A percentile compares a stretch with the other conserved stretches of the same genome.
These are phyloP conservation scores for Neosilurus hyrtlii DNA, from an alignment of 2,797 vertebrate genomes.

Conservation along the genomic window DNA sequence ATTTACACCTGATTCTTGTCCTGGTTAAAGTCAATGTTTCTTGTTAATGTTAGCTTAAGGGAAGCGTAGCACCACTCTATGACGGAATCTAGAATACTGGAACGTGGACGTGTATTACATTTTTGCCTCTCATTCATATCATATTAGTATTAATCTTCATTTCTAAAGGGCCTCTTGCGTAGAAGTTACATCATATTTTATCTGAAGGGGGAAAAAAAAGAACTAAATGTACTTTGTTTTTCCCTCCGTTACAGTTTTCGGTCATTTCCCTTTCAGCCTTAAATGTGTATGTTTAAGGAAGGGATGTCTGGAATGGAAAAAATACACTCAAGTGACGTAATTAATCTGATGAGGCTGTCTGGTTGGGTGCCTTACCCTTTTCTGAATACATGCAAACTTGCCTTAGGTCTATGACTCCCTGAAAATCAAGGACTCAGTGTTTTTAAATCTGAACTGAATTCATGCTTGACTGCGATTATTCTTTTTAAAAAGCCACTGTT, in stretches of 20 bases:
- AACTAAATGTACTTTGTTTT: not conserved
- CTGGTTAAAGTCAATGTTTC: not conserved
- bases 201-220: not conserved
- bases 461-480: not conserved
- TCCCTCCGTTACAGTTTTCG: not conserved
- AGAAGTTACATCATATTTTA: conserved; percentile 10
- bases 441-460: not conserved
- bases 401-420: not conserved
- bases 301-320: not conserved
- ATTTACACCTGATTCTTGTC: not conserved
- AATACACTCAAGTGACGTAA: not conserved
- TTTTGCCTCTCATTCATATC: not conserved
- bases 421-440: not conserved
- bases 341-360: not conserved
- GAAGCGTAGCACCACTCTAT: not conserved
- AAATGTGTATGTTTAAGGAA: not conserved
- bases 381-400: not conserved
- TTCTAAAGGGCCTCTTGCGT: conserved; percentile 5
- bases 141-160: not conserved
- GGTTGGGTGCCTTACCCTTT: not conserved
- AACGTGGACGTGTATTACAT: not conserved
- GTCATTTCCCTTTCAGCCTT: not conserved
- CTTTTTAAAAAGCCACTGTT: not conserved
- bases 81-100: not conserved
- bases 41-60: not conserved